phyloP scores from a whole-genome alignment of 1,140 invertebrate genomes.

The Grapholita molesta region DNA sequence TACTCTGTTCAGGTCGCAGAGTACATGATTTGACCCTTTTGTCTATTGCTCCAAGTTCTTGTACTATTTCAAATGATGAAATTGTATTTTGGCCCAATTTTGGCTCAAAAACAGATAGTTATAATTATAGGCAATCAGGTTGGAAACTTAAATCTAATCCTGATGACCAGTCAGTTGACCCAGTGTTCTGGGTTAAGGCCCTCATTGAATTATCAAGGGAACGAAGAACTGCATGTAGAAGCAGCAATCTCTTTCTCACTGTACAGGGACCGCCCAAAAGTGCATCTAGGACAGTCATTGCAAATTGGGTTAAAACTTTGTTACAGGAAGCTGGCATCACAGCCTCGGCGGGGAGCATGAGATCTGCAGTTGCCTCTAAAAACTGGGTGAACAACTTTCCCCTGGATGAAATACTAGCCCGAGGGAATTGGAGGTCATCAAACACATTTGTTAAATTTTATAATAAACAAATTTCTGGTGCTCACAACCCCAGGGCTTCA shows the following conservation, averaged over 20 bases:
- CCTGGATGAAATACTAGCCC: constrained; percentile 29
- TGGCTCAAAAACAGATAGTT: constrained; percentile 40
- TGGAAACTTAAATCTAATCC: constrained; percentile 25
- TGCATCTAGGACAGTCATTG: constrained; percentile 28
- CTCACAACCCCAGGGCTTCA: not conserved
- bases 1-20: constrained; percentile 37
- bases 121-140: constrained; percentile 24
- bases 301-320: constrained; percentile 26
- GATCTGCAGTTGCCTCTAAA: constrained; percentile 30
- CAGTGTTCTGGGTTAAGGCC: not conserved
- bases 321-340: constrained; percentile 27
- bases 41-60: constrained; percentile 19
- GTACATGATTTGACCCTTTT: constrained; percentile 46
- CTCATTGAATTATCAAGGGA: not conserved
- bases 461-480: not conserved
- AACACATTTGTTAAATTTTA: constrained; percentile 22
- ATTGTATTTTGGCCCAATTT: constrained; percentile 43
- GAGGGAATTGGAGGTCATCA: constrained; percentile 28
- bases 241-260: constrained; percentile 26
- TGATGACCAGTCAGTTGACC: not conserved
- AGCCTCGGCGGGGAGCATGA: constrained; percentile 24
- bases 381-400: constrained; percentile 27
- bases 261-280: constrained; percentile 14
- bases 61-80: constrained; percentile 16
- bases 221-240: not conserved